Percentiles rank a stretch among this genome's conserved stretches.
These are phyloP conservation scores for Drosophila neocordata DNA, from an alignment of 1,140 invertebrate species.

Conservation along the genomic window DNA sequence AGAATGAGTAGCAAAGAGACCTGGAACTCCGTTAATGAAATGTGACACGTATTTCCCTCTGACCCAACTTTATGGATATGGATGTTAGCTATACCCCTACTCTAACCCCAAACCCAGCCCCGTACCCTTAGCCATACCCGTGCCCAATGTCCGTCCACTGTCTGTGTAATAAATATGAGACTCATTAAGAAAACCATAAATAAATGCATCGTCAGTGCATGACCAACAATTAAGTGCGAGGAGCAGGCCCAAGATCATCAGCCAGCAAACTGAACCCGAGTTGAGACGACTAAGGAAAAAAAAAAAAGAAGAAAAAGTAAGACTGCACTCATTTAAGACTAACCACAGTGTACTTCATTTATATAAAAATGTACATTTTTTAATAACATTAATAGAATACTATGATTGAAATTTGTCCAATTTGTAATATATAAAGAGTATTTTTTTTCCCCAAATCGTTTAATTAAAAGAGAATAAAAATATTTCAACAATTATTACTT, in stretches of 20 bases:
- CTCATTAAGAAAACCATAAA: constrained; percentile 81
- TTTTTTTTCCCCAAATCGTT: too few relatives aligned
- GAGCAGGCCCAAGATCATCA: constrained; percentile 67
- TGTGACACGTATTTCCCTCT: constrained; percentile 76
- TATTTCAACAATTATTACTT: background rate
- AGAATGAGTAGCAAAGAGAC: constrained; percentile 44
- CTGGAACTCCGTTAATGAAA: constrained; percentile 73
- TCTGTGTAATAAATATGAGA: constrained; percentile 78
- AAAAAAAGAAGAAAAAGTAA: background rate
- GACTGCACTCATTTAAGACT: background rate
- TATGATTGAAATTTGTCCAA: too few relatives aligned
- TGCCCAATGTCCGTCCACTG: constrained; percentile 47
- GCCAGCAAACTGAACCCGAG: constrained; percentile 35
- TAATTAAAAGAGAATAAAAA: background rate
- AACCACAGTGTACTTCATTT: background rate
- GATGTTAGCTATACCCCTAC: constrained; percentile 13
- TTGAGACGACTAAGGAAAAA: constrained; percentile 23
- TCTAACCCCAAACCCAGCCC: too few relatives aligned
- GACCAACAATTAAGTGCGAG: constrained; percentile 77
- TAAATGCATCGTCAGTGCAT: constrained; percentile 79
- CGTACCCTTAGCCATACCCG: constrained; percentile 22
- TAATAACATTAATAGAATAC: too few relatives aligned
- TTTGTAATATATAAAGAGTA: too few relatives aligned
- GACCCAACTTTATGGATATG: constrained; percentile 46
- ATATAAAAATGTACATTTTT: background rate